A percentile compares a stretch with the other conserved stretches of the same genome.
Conservation (phyloP, 2,888 invertebrate genomes). For the Cremastinae sp. region DNA sequence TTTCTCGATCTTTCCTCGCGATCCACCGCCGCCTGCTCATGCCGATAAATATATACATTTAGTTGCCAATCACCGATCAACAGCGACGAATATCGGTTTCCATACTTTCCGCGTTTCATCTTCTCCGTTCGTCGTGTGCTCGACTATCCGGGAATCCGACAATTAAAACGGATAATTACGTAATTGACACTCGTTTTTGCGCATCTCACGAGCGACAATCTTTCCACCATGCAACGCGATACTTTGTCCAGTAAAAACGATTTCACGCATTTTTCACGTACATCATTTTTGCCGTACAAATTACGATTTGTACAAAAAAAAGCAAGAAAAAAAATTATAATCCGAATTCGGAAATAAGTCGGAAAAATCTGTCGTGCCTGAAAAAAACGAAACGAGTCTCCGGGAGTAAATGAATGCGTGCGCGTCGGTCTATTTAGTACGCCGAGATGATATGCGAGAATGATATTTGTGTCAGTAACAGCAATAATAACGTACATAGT, state of each 20-base stretch:
- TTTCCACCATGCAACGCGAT: constrained; percentile 29
- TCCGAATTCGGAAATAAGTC: too few species aligned
- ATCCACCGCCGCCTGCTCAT: too few species aligned
- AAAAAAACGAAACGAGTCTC: background rate
- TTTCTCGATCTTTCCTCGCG: background rate
- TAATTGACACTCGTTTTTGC: constrained; percentile 71
- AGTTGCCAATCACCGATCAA: constrained; percentile 13
- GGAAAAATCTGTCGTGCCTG: background rate
- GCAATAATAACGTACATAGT: constrained; percentile 46
- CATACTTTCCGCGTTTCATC: background rate
- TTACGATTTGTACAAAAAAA: constrained; percentile 7
- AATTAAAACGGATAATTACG: constrained; percentile 77
- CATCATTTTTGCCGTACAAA: constrained; percentile 26
- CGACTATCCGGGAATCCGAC: constrained; percentile 71
- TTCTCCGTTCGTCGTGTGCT: constrained; percentile 46
- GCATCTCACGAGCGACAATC: constrained; percentile 45
- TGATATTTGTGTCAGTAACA: constrained; percentile 30
- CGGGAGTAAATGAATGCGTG: background rate
- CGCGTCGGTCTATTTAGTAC: constrained; percentile 9
- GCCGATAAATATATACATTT: constrained; percentile 8
- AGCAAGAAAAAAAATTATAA: background rate
- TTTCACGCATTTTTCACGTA: background rate
- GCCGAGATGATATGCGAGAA: constrained; percentile 25
- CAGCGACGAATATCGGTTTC: constrained; percentile 1
- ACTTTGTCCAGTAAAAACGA: constrained; percentile 32